Evolutionary conservation across 2,113 vertebrate species (phyloP).

Genomic region (Sigmodon hispidus): DNA sequence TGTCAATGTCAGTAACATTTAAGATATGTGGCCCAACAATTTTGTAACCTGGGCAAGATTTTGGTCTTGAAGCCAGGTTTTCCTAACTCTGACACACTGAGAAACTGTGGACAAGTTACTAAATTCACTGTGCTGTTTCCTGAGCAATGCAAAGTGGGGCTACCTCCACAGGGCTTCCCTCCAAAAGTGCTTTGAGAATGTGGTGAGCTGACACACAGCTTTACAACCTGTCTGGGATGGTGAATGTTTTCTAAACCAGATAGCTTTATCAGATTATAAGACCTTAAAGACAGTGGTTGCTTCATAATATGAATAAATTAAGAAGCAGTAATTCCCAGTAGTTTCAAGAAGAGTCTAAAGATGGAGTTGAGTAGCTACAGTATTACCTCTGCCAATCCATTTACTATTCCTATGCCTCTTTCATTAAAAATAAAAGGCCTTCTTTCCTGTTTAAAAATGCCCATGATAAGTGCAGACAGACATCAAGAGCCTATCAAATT

Average conservation of each 20-base stretch:
- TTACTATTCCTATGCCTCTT: neutral
- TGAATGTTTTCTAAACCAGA: neutral
- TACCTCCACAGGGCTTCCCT: neutral
- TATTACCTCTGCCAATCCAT: neutral
- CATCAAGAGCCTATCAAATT: neutral
- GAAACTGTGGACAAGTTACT: neutral
- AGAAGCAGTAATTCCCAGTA: neutral
- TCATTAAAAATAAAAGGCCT: neutral
- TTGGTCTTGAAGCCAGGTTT: neutral
- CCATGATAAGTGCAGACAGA: neutral
- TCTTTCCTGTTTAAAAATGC: neutral
- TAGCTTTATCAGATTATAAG: neutral
- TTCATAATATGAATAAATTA: conserved; percentile 6
- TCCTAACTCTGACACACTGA: neutral
- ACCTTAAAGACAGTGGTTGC: neutral
- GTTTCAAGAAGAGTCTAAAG: neutral
- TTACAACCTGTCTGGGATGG: neutral
- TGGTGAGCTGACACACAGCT: neutral
- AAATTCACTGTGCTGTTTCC: neutral
- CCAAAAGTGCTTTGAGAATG: neutral
- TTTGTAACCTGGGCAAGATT: neutral
- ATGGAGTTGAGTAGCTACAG: neutral
- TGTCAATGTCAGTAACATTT: neutral
- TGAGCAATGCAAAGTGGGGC: neutral
- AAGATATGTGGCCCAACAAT: neutral